Conservation (phyloP, 2,113 vertebrate genomes). For the Varanus salvator region DNA sequence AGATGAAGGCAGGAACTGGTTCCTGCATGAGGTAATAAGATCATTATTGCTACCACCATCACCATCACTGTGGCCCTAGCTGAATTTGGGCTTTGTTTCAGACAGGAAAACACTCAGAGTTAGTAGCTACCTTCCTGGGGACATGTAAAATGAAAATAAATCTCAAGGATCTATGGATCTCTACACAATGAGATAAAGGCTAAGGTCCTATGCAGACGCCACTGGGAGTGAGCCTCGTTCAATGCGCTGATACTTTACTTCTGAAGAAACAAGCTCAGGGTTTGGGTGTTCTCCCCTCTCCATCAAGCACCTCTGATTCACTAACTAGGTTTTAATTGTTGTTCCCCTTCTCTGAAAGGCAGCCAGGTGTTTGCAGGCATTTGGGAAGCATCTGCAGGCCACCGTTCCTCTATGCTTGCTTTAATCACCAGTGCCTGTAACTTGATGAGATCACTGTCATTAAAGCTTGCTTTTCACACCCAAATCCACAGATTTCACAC, state of each 20-base stretch:
- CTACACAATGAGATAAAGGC: background rate
- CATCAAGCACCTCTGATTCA: background rate
- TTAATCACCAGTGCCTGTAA: background rate
- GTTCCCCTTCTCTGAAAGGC: background rate
- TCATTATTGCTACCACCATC: no score
- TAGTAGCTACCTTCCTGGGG: background rate
- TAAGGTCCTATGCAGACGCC: background rate
- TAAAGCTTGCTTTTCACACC: background rate
- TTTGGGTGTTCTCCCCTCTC: background rate
- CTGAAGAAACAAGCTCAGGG: background rate
- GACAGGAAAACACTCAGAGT: background rate
- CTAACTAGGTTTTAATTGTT: background rate
- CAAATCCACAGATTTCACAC: background rate
- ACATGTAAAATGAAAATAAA: background rate
- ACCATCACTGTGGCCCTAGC: background rate
- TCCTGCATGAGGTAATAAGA: no score
- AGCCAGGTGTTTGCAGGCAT: background rate
- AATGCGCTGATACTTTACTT: background rate
- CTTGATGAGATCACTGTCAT: background rate
- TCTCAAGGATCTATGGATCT: background rate
- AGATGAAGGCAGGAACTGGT: background rate
- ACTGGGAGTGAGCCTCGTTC: background rate
- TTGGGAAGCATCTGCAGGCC: background rate
- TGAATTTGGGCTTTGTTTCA: background rate
- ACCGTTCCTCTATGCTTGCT: background rate